Evolutionary conservation across 2,113 vertebrate species (phyloP).

Genomic region (Piaya cayana): DNA sequence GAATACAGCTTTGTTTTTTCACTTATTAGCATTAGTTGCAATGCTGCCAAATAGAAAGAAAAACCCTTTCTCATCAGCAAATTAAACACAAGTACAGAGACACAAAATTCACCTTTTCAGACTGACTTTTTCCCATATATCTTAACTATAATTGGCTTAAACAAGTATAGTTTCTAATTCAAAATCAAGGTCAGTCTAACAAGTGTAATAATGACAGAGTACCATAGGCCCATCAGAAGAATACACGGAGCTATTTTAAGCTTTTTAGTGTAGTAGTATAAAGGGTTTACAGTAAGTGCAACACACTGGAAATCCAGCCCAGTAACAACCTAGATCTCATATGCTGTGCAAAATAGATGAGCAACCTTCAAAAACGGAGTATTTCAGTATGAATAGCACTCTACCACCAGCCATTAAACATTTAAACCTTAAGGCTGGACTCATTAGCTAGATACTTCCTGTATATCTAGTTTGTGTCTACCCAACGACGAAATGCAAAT

Average conservation of each 20-base stretch:
- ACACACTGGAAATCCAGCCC: not conserved
- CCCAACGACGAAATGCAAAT: not conserved
- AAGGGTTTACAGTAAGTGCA: not conserved
- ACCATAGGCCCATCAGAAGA: not conserved
- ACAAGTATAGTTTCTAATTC: not conserved
- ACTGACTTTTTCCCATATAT: not conserved
- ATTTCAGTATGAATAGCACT: not conserved
- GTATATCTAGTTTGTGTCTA: not conserved
- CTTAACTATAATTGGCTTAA: not conserved
- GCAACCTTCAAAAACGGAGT: not conserved
- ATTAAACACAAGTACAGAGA: not conserved
- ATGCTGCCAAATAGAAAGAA: not conserved
- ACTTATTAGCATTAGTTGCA: not conserved
- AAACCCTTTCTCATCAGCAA: not conserved
- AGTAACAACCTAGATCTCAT: not conserved
- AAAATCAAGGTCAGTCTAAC: not conserved
- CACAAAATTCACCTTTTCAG: not conserved
- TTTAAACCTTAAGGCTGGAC: not conserved
- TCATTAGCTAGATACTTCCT: not conserved
- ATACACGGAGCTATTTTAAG: not conserved
- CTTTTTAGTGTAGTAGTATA: not conserved
- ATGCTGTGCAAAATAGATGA: not conserved
- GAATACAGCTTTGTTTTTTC: not conserved
- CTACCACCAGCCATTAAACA: not conserved
- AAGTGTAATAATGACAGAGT: not conserved